These are phyloP conservation scores for Melanchra persicariae DNA, from an alignment of 2,888 invertebrate species.

Conservation along the genomic window DNA sequence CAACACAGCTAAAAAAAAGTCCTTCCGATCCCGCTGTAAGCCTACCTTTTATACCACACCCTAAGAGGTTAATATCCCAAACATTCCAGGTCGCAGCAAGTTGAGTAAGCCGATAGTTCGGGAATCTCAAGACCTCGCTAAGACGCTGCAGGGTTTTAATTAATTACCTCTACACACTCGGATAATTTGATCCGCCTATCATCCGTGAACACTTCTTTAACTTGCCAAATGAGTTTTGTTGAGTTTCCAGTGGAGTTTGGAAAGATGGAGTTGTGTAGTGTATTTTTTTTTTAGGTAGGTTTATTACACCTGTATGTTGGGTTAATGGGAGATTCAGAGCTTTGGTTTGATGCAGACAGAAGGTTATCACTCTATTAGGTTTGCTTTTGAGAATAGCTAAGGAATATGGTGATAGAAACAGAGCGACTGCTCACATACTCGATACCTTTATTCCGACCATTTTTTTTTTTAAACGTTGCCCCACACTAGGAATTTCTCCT, in stretches of 20 bases:
- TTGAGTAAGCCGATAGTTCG: conserved; percentile 80
- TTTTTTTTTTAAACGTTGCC: too few relatives aligned
- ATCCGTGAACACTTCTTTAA: conserved; percentile 55
- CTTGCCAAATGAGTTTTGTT: conserved; percentile 60
- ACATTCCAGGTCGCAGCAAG: conserved; percentile 82
- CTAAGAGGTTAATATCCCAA: conserved; percentile 77
- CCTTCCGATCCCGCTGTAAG: too few relatives aligned
- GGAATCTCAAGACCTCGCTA: conserved; percentile 81
- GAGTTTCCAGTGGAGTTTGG: conserved; percentile 38
- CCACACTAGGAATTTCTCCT: too few relatives aligned
- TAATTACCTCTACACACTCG: conserved; percentile 70
- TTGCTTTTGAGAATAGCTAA: not conserved
- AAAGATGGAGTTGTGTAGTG: not conserved
- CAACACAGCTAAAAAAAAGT: not conserved
- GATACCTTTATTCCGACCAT: too few relatives aligned
- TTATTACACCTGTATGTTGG: not conserved
- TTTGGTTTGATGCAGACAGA: not conserved
- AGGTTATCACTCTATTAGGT: too few relatives aligned
- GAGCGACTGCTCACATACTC: too few relatives aligned
- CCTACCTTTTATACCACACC: conserved; percentile 8
- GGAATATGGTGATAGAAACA: too few relatives aligned
- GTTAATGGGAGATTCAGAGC: not conserved
- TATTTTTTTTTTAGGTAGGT: conserved; percentile 14
- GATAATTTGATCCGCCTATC: conserved; percentile 68
- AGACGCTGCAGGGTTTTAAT: conserved; percentile 79